Conservation (phyloP, 2,113 vertebrate genomes). For the Melanerpes aurifrons region DNA sequence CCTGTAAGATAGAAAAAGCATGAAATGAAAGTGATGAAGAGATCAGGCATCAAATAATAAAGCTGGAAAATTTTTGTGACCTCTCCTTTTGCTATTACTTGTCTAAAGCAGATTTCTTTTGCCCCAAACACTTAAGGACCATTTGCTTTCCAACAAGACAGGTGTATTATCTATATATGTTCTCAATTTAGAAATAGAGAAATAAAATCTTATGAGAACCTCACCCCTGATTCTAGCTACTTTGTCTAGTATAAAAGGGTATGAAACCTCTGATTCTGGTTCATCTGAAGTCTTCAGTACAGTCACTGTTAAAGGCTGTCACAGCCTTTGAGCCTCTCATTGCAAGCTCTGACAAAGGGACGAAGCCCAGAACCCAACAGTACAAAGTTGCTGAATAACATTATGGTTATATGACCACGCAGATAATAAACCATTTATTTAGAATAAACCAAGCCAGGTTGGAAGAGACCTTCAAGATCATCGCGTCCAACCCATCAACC, state of each 20-base stretch:
- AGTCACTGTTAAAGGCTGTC: background rate
- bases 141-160: background rate
- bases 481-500: too few relatives aligned
- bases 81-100: background rate
- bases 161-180: fast-evolving
- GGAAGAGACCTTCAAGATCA: too few relatives aligned
- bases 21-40: background rate
- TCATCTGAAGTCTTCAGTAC: background rate
- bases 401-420: fast-evolving
- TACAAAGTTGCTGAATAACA: background rate
- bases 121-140: background rate
- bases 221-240: background rate
- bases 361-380: background rate
- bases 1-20: background rate
- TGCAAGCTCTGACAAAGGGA: background rate
- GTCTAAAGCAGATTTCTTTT: background rate
- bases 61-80: background rate
- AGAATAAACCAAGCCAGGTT: too few relatives aligned
- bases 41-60: background rate
- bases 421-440: background rate
- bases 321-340: background rate
- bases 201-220: background rate
- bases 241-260: background rate
- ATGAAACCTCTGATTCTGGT: background rate
- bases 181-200: background rate